Evolutionary conservation across 2,113 vertebrate species (phyloP), one percentile per base, ranked within the genome.

Genomic region (Hipposideros armiger): DNA sequence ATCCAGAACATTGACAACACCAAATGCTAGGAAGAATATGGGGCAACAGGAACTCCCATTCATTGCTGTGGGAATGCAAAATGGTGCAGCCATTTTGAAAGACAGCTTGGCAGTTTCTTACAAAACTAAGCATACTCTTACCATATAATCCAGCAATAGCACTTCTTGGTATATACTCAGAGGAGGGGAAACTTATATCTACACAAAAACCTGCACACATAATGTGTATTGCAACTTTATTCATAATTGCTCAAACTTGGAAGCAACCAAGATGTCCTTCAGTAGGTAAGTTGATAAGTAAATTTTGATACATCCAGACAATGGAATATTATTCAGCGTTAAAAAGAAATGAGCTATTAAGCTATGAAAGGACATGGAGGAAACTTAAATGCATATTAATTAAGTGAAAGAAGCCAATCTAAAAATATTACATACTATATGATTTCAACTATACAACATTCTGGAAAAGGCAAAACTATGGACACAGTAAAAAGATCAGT

Each of bases 181-280:
- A 72, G 76, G 26, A 72, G 3, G 36, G 24, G 11, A 72, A 81
- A 52, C 42, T 32, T 92, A 45, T 69, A 10, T 81, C 26, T 7
- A 62, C n/a, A 54, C 32, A 62, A 72, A 94, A 94, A 73, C n/a
- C 11, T 88, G 66, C 60, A 73, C 20, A 24, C 36, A 20, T 26
- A 60, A 60, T 93, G 50, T 69, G 16, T 86, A 58, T 36, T 86
- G 52, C 30, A 93, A 40, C 24, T 93, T 86, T 66, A 66, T 78
- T 87, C 42, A 28, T 82, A 94, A 82, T 54, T 88, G n/a, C n/a
- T 56, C 52, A 73, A 94, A 81, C 45, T 32, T 88, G 56, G 45
- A 88, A 81, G 76, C n/a, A 82, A 54, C 45, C 28, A 88, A 81
- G 28, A 82, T 73, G 28, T 73, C 60, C n/a, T 82, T 88, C 16